Percentiles rank a stretch among this genome's conserved stretches.
phyloP scores from a whole-genome alignment of 2,888 invertebrate species.

The Scaptomyza polygonia region DNA sequence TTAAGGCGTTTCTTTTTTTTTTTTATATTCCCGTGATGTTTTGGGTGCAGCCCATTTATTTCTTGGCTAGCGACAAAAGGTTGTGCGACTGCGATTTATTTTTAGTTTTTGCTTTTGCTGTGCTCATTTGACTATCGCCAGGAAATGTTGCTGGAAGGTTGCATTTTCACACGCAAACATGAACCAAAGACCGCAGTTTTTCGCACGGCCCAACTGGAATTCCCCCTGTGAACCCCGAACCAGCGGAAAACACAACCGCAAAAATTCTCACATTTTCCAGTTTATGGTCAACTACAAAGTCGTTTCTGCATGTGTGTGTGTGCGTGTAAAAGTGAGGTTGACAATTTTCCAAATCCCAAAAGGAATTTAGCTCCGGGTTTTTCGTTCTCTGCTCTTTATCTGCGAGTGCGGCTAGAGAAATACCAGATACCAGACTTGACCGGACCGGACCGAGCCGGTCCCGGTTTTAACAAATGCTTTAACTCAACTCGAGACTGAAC shows the following conservation, averaged over 20 bases:
- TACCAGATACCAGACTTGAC: conserved; percentile 21
- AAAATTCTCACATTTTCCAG: conserved; percentile 21
- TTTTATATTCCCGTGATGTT: conserved; percentile 48
- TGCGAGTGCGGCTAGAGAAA: conserved; percentile 25
- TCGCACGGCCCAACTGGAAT: conserved; percentile 36
- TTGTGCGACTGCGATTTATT: conserved; percentile 25
- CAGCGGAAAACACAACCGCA: background rate
- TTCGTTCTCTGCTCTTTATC: conserved; percentile 21
- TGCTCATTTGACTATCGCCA: conserved; percentile 44
- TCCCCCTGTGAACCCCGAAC: conserved; percentile 28
- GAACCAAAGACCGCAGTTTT: conserved; percentile 27
- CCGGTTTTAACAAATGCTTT: background rate
- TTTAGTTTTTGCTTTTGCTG: conserved; percentile 25
- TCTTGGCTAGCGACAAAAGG: conserved; percentile 36
- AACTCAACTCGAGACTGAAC: conserved; percentile 8
- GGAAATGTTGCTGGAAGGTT: conserved; percentile 39
- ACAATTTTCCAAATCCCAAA: conserved; percentile 41
- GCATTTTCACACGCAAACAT: conserved; percentile 75
- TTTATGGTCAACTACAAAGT: conserved; percentile 25
- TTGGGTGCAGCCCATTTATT: conserved; percentile 40
- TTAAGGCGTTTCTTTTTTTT: conserved; percentile 40
- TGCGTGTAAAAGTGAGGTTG: conserved; percentile 16
- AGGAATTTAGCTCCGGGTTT: conserved; percentile 38
- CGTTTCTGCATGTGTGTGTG: background rate
- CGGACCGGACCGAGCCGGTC: background rate